A percentile compares a stretch with the other conserved stretches of the same genome.
Conservation (phyloP, 2,113 vertebrate genomes). For the Lagopus muta region DNA sequence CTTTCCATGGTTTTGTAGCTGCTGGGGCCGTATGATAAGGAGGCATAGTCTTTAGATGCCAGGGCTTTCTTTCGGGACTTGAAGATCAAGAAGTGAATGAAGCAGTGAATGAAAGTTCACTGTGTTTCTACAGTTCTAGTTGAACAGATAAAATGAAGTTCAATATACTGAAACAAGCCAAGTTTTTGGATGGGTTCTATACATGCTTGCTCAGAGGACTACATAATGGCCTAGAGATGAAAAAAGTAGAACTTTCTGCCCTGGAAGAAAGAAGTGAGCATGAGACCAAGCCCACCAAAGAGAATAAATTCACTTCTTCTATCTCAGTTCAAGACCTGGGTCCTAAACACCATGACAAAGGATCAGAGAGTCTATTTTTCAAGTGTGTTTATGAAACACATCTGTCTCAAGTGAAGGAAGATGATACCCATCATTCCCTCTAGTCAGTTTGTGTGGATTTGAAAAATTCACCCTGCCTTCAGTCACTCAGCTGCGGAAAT, state of each 20-base stretch:
- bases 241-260: background rate
- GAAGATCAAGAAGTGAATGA: background rate
- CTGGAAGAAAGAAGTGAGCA: background rate
- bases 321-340: background rate
- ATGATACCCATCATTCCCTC: background rate
- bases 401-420: background rate
- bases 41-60: background rate
- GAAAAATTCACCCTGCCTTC: background rate
- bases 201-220: background rate
- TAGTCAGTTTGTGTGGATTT: background rate
- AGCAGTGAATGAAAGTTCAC: background rate
- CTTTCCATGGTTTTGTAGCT: background rate
- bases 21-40: fast-evolving
- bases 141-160: background rate
- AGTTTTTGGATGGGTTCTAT: background rate
- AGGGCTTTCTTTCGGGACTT: background rate
- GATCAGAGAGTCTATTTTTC: background rate
- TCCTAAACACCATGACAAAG: background rate
- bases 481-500: background rate
- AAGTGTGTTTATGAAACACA: background rate
- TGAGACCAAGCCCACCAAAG: background rate
- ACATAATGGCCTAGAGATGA: fast-evolving
- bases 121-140: background rate
- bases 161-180: background rate
- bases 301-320: background rate